A percentile compares a stretch with the other conserved stretches of the same genome.
phyloP scores from a whole-genome alignment of 2,113 vertebrate species.

The Myanophis thanlyinensis region DNA sequence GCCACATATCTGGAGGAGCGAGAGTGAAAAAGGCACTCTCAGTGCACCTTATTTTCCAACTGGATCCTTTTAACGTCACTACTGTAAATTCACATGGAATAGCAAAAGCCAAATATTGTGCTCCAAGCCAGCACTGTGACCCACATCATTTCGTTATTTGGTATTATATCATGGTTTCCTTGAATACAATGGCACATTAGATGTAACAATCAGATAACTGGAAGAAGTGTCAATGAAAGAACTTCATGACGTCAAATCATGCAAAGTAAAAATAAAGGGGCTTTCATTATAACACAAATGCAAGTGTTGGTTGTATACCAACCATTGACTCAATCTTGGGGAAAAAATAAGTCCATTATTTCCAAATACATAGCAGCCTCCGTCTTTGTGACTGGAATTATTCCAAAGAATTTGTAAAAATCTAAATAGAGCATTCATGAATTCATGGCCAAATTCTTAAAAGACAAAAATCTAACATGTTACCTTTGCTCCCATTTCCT shows the following conservation, averaged over 20 bases:
- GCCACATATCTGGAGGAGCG: background rate
- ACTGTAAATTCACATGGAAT: conserved; percentile 33
- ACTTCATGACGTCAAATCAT: conserved; percentile 49
- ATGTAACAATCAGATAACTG: conserved; percentile 62
- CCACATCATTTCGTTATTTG: conserved; percentile 26
- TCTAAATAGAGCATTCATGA: conserved; percentile 10
- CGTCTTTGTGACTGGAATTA: conserved; percentile 22
- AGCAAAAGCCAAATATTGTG: conserved; percentile 49
- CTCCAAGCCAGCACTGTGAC: conserved; percentile 18
- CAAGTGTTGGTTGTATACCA: conserved; percentile 46
- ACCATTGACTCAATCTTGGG: conserved; percentile 35
- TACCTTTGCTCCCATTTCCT: background rate
- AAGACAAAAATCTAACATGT: conserved; percentile 12
- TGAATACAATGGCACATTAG: conserved; percentile 62
- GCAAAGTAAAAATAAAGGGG: conserved; percentile 44
- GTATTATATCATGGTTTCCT: conserved; percentile 14
- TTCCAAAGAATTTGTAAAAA: conserved; percentile 11
- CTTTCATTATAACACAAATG: conserved; percentile 32
- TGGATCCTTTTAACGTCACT: conserved; percentile 20
- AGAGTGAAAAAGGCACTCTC: background rate
- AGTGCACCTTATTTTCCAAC: background rate
- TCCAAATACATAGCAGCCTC: conserved; percentile 32
- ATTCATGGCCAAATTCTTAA: background rate
- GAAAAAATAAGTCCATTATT: conserved; percentile 29
- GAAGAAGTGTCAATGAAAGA: conserved; percentile 53